These are phyloP conservation scores for Diaprepes abbreviatus DNA, from an alignment of 2,888 invertebrate species.

Conservation along the genomic window DNA sequence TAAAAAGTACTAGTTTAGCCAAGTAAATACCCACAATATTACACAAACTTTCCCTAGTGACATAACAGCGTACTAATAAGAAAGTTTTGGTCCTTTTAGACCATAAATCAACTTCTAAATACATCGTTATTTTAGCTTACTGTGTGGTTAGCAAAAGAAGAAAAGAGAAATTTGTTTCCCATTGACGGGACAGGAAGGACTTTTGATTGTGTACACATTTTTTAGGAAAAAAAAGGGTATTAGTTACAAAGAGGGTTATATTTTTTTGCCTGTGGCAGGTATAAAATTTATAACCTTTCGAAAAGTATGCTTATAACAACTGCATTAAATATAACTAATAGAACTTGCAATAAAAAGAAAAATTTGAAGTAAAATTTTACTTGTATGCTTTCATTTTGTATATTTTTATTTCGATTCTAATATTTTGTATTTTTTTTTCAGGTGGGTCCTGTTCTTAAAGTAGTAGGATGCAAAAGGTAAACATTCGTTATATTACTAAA, in stretches of 20 bases:
- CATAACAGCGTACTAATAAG: slow-evolving; percentile 20
- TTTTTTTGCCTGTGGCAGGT: slow-evolving; percentile 15
- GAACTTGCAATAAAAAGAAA: too few species aligned
- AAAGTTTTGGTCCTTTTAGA: slow-evolving; percentile 16
- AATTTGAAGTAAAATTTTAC: too few species aligned
- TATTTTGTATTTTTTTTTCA: slow-evolving; percentile 1
- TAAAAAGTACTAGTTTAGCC: not conserved
- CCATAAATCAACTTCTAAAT: slow-evolving; percentile 32
- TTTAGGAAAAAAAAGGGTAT: slow-evolving; percentile 10
- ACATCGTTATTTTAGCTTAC: slow-evolving; percentile 29
- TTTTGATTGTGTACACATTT: slow-evolving; percentile 23
- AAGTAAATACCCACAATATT: not conserved
- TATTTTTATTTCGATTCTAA: not conserved
- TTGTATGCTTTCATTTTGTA: too few species aligned
- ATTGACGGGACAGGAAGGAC: slow-evolving; percentile 34
- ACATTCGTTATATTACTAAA: not conserved
- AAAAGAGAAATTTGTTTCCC: slow-evolving; percentile 44
- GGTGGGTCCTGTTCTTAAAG: slow-evolving; percentile 8
- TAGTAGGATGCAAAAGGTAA: slow-evolving; percentile 3
- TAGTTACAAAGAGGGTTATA: not conserved
- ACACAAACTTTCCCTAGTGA: slow-evolving; percentile 21
- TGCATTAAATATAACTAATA: too few species aligned
- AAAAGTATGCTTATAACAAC: too few species aligned
- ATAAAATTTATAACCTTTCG: slow-evolving; percentile 1
- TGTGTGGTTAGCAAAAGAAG: slow-evolving; percentile 14